Conservation (phyloP, 2,113 vertebrate species). For the Abramis brama region DNA sequence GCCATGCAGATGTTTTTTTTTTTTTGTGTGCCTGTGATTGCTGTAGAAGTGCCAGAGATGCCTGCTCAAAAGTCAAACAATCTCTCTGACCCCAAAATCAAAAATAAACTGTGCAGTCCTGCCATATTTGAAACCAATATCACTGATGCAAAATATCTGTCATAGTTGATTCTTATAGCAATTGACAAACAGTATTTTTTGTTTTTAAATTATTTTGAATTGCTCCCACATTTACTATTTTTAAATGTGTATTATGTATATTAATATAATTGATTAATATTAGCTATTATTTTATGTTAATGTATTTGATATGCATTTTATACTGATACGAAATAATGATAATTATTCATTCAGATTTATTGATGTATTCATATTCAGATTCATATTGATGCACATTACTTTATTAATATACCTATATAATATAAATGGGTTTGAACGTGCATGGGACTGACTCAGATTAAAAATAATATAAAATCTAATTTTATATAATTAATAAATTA, state of each 20-base stretch:
- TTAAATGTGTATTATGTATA: background rate
- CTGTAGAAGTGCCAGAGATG: conserved; percentile 44
- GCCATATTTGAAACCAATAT: conserved; percentile 25
- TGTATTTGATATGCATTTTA: background rate
- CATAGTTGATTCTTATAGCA: background rate
- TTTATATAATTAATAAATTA: too few relatives aligned
- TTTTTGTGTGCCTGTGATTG: conserved; percentile 25
- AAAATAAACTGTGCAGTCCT: conserved; percentile 17
- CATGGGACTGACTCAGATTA: background rate
- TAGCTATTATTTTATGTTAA: background rate
- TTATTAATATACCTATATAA: background rate
- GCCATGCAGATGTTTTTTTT: conserved; percentile 37
- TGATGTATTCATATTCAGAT: background rate
- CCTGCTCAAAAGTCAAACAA: conserved; percentile 39
- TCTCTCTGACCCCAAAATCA: conserved; percentile 9
- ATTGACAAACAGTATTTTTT: too few relatives aligned
- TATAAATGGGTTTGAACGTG: background rate
- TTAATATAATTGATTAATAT: background rate
- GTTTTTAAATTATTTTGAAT: too few relatives aligned
- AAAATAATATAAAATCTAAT: background rate
- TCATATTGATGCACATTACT: background rate
- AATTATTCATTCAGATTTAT: background rate
- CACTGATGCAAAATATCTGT: background rate
- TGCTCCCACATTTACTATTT: too few relatives aligned
- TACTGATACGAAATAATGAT: background rate